phyloP scores from a whole-genome alignment of 2,113 vertebrate genomes.

The Chelonoidis abingdonii region DNA sequence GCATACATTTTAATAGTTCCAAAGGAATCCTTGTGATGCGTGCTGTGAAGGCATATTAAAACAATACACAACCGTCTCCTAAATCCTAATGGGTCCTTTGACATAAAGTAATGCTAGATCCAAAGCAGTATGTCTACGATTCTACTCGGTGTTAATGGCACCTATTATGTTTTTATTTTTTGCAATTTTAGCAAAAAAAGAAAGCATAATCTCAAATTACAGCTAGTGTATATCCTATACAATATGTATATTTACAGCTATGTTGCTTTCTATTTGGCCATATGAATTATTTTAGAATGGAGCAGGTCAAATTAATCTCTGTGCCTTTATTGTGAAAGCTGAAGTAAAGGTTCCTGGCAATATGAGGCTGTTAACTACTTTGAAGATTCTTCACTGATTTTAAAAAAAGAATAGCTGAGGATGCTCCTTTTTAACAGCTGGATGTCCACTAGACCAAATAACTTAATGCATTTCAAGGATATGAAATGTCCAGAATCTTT shows the following conservation, averaged over 20 bases:
- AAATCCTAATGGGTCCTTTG: constrained; percentile 67
- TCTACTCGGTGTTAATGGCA: constrained; percentile 48
- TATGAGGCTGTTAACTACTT: neutral
- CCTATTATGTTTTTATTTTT: constrained; percentile 15
- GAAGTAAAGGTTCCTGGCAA: constrained; percentile 19
- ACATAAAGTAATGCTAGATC: constrained; percentile 25
- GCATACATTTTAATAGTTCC: constrained; percentile 56
- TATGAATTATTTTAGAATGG: neutral
- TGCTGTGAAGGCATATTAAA: constrained; percentile 76
- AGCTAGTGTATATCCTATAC: neutral
- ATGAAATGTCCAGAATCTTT: constrained; percentile 57
- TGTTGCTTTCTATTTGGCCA: neutral
- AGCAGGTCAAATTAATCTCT: constrained; percentile 16
- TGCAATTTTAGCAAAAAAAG: constrained; percentile 2
- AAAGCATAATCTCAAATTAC: neutral
- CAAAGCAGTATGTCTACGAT: constrained; percentile 18
- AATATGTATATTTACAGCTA: neutral
- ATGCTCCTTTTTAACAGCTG: constrained; percentile 36
- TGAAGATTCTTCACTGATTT: constrained; percentile 32
- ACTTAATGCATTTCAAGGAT: constrained; percentile 55
- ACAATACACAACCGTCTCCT: constrained; percentile 62
- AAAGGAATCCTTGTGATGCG: constrained; percentile 48
- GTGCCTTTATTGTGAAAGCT: constrained; percentile 1
- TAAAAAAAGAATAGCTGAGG: constrained; percentile 24
- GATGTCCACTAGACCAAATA: neutral